Evolutionary conservation across 2,888 invertebrate genomes (phyloP), one percentile per base, ranked within the genome.

Genomic region (Drosophila rubida): DNA sequence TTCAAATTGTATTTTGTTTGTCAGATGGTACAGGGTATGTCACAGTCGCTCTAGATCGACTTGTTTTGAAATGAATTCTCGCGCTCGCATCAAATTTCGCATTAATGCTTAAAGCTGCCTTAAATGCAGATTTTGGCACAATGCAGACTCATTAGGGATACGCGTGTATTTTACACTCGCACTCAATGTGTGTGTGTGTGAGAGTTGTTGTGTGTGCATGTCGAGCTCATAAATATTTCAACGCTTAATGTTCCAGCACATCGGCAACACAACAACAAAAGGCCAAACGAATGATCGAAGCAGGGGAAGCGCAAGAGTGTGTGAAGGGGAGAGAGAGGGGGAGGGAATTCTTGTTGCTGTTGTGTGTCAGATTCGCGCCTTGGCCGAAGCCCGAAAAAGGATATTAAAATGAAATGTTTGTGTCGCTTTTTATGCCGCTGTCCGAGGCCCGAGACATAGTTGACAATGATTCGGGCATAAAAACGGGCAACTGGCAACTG

Each of bases 321-420:
- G 19, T 8, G 13, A 13, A 35, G 8, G 5, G 11, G 9, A 4
- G 4, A 45, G 6, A 19, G 5, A 46, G 55, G 9, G 37, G 39
- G 37, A 13, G 7, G 37, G 25, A n/a, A 41, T 5, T 32, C n/a
- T 14, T 48, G 22, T 14, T 53, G 30, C 16, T 44, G 57, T 25
- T 19, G 19, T 58, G 58, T 57, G 60, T 59, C 66, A 49, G 53
- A 59, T 63, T 63, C 58, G 55, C 45, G 53, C 48, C 35, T 37
- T 37, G 35, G 32, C 32, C 41, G 25, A 55, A 37, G 44, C 32
- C 50, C 53, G 39, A 64, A 65, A 76, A 78, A 62, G 73, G 69
- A 78, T 82, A 85, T 82, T 81, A 76, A 83, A 83, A 82, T 82
- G 73, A 83, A 87, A 85, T 87, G 86, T 79, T 77, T 79, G 75